Conservation (phyloP, 2,113 vertebrate species). For the Solenodon paradoxus region DNA sequence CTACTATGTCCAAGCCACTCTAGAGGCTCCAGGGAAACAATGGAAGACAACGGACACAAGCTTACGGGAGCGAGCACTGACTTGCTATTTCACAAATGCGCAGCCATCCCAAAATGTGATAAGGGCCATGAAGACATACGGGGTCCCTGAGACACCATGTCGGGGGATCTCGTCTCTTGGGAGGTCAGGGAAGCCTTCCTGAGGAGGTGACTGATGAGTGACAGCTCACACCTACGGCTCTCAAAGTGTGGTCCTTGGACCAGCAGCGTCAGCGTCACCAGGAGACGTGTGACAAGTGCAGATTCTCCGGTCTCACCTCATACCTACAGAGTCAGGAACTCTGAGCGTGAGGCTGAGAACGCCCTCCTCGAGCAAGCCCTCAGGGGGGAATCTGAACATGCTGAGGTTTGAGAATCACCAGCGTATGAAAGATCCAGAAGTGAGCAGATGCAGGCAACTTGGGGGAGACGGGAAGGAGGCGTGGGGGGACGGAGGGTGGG, state of each 20-base stretch:
- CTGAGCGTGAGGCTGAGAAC: not conserved
- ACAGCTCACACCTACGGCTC: not conserved
- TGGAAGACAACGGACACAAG: not conserved
- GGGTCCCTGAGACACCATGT: not conserved
- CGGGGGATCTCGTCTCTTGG: rapidly evolving
- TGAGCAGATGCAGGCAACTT: not conserved
- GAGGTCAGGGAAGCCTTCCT: not conserved
- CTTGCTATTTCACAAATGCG: too few relatives aligned
- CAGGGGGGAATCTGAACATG: not conserved
- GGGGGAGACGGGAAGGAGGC: not conserved
- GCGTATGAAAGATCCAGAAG: not conserved
- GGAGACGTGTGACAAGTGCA: not conserved
- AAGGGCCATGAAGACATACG: not conserved
- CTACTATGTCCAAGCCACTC: not conserved
- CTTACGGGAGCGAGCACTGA: not conserved
- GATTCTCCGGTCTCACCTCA: too few relatives aligned
- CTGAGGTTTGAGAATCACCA: not conserved
- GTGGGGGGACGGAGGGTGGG: not conserved
- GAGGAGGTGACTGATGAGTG: not conserved
- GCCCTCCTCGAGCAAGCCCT: not conserved
- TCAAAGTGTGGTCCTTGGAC: not conserved
- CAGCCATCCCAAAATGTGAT: too few relatives aligned
- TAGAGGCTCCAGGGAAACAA: not conserved
- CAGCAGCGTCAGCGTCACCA: too few relatives aligned
- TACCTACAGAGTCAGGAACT: not conserved